Conservation (phyloP, 2,888 invertebrate species). For the Torymus tubicola region DNA sequence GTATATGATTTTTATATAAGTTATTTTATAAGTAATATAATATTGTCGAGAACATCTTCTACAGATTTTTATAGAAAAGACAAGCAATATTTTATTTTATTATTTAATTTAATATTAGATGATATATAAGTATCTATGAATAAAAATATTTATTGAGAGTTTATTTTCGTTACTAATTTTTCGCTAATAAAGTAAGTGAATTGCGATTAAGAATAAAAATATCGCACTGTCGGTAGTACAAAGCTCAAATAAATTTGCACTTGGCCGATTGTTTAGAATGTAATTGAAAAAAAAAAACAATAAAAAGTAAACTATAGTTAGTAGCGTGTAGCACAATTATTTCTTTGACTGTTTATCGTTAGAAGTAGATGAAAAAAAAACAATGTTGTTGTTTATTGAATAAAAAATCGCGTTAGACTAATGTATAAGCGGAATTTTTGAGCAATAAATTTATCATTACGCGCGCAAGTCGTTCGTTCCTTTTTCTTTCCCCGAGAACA, state of each 20-base stretch:
- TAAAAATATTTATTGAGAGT: constrained; percentile 18
- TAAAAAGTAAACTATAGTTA: constrained; percentile 18
- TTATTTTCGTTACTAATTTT: constrained; percentile 9
- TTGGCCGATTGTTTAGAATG: constrained; percentile 42
- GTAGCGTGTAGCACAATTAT: constrained; percentile 39
- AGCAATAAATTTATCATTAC: constrained; percentile 45
- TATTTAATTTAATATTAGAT: constrained; percentile 14
- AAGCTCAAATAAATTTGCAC: constrained; percentile 40
- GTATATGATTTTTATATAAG: no score
- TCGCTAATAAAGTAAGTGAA: constrained; percentile 10
- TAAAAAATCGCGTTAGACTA: constrained; percentile 42
- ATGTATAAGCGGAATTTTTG: constrained; percentile 30
- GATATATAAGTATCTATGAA: neutral
- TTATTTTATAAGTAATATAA: no score
- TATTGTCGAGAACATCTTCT: no score
- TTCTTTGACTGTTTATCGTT: constrained; percentile 54
- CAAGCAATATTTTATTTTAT: constrained; percentile 32
- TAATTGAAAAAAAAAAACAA: neutral
- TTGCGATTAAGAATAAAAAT: constrained; percentile 4
- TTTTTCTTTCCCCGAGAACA: constrained; percentile 22
- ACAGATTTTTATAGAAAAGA: neutral
- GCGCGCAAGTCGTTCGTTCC: constrained; percentile 23
- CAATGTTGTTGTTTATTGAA: constrained; percentile 42
- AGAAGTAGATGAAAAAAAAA: constrained; percentile 37
- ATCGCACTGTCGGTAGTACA: constrained; percentile 44